A percentile compares a stretch with the other conserved stretches of the same genome.
Conservation (phyloP, 2,888 invertebrate species). For the Synergus gifuensis region DNA sequence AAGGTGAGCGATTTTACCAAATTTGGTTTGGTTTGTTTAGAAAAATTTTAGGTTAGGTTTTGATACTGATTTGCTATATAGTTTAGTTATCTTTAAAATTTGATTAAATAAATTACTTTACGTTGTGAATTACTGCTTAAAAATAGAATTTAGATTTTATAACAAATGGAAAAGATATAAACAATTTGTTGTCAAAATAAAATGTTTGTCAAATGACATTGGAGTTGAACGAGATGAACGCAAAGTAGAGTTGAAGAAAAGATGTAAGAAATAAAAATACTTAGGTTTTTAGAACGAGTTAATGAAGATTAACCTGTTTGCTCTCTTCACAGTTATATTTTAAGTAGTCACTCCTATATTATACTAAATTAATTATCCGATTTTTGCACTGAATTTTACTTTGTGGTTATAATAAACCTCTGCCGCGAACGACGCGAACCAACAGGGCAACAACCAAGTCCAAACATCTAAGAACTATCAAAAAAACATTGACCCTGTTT, state of each 20-base stretch:
- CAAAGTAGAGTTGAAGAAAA: not conserved
- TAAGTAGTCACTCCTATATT: not conserved
- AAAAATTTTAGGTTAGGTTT: not conserved
- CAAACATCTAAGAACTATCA: not conserved
- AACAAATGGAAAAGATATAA: not conserved
- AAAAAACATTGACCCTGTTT: slow-evolving; percentile 30
- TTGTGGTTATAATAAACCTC: not conserved
- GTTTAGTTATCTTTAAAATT: not conserved
- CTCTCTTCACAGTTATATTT: not conserved
- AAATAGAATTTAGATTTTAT: not conserved
- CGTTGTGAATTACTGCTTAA: not conserved
- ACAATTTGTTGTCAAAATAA: not conserved
- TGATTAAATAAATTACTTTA: not conserved
- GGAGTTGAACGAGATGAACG: not conserved
- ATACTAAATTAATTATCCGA: not conserved
- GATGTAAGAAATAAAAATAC: not conserved
- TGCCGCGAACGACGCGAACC: not conserved
- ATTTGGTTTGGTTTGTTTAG: not conserved
- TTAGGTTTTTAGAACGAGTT: not conserved
- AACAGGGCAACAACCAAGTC: no score
- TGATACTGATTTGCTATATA: not conserved
- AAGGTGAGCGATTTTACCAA: no score
- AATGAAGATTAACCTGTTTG: not conserved
- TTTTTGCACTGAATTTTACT: not conserved
- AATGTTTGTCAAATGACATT: not conserved